Base-by-base conservation (phyloP, 2,888 invertebrate genomes). In the Trichogramma dendrolimi region DNA sequence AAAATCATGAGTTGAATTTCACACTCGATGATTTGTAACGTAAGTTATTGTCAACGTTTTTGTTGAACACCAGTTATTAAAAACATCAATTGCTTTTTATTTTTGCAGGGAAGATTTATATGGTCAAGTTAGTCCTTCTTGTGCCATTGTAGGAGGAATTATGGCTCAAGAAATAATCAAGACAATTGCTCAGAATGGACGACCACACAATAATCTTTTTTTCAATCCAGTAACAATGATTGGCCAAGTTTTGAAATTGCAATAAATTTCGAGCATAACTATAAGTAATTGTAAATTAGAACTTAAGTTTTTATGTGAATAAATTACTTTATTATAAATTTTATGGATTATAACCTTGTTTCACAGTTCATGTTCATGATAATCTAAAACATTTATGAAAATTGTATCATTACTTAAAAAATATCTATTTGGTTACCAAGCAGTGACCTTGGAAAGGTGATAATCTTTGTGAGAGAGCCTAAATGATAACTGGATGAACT, bases 91-190 rank as follows among this genome's bases (percentile, higher is more conserved):
- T 38, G 50, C 46, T 55, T 42, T 38, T 43, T 39, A 60, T 55
- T 61, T 58, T 72, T 68, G 47, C 56, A 78, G 79, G 48, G 83
- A 84, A 47, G 82, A 87, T 73, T 82, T 92, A 0, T 92, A 90
- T 78, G 89, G 89, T 0, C 88, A 90, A 75, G 83, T 93, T 7
- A 88, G 91, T 58, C 94, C 97, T 44, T 88, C 91, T 4, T 93
- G 93, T 71, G 96, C 97, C 3, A 88, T 97, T 50, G 85, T 96
- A 0, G 98, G 98, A 1, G 98, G 97, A 11, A 89, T 96, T 10
- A 85, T 97, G 65, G 91, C 91, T 0, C 97, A 98, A 75, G 97
- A 98, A 81, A 89, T 96, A 6, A 95, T 98, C 65, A 97, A 96
- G 81, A 91, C 93, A 0, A 89, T 96, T 1, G 94, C 96, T 14